Evolutionary conservation across 2,113 vertebrate species (phyloP), one percentile per base, ranked within the genome.

Genomic region (Sapayoa aenigma): DNA sequence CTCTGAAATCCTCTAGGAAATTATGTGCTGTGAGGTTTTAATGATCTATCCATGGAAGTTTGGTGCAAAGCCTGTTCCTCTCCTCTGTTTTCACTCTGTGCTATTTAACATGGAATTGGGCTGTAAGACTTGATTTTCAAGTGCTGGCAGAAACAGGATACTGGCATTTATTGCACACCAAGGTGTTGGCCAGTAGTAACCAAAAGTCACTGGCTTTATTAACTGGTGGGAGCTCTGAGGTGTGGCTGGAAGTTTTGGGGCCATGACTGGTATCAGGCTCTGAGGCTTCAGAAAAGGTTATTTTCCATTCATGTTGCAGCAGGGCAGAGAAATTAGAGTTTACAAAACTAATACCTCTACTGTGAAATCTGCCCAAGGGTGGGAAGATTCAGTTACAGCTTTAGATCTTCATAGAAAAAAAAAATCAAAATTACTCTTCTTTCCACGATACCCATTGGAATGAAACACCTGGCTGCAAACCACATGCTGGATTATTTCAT

Each of bases 81-180:
- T 14, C 9, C 63, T 27, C 33, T 2, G 20, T 11, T 31, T 31
- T 8, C 25, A 3, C 62, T 66, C 58, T 5, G 50, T 18, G 87
- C 72, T 50, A 28, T 7, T 59, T 3, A 3, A 18, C 0, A 0
- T 2, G 46, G 71, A 23, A 2, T 0, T 9, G 60, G 47, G 77
- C 13, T 20, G 35, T 6, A 35, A 52, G 28, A 3, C 4, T 17
- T 4, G 18, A 12, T 49, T 12, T 44, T 11, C 4, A 0, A 0
- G 14, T 12, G 11, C 11, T 20, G 52, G 68, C 31, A 28, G 46
- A 28, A 75, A 5, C 1, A 3, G 66, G 35, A 6, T 37, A 5
- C 35, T 2, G 7, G 75, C 21, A 8, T 3, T 52, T 28, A 0
- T 24, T 14, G 2, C 33, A 5, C 46, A 14, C 28, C 11, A 1